These are phyloP conservation scores for Spilosoma lubricipeda DNA, from an alignment of 2,888 invertebrate genomes.

Conservation along the genomic window DNA sequence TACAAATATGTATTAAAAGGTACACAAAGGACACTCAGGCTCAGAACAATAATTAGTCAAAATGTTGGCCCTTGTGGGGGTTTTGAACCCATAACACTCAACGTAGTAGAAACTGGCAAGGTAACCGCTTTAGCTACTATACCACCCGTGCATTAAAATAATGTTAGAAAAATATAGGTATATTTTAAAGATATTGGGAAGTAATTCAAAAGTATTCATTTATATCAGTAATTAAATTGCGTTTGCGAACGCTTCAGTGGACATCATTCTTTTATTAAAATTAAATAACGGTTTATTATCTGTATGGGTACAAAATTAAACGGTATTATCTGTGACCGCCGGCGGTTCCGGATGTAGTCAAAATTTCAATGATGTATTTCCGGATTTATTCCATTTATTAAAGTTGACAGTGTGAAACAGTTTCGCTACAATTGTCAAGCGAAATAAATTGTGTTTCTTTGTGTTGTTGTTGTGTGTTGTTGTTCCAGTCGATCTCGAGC, in stretches of 20 bases:
- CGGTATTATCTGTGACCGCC: conserved; percentile 39
- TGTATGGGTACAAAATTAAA: conserved; percentile 44
- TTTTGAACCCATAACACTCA: too few species aligned
- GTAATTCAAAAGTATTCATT: conserved; percentile 27
- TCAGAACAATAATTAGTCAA: too few species aligned
- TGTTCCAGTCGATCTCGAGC: too few species aligned
- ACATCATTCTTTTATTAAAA: conserved; percentile 45
- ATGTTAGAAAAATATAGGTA: too few species aligned
- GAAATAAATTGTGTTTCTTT: too few species aligned
- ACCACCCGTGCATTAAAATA: too few species aligned
- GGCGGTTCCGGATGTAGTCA: conserved; percentile 27
- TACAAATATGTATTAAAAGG: too few species aligned
- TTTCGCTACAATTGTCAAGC: background rate
- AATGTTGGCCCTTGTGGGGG: too few species aligned
- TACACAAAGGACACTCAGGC: too few species aligned
- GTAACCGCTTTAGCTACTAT: too few species aligned
- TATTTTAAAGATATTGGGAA: background rate
- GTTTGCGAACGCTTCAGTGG: conserved; percentile 25
- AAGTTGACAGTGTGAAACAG: conserved; percentile 21
- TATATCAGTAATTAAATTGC: conserved; percentile 47
- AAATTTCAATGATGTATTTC: conserved; percentile 7
- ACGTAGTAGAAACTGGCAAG: too few species aligned
- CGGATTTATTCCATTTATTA: conserved; percentile 28
- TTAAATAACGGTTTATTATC: conserved; percentile 54
- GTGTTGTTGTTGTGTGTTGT: too few species aligned